Evolutionary conservation across 1,140 invertebrate species (phyloP).

Genomic region (Druon quercuslanigerum): DNA sequence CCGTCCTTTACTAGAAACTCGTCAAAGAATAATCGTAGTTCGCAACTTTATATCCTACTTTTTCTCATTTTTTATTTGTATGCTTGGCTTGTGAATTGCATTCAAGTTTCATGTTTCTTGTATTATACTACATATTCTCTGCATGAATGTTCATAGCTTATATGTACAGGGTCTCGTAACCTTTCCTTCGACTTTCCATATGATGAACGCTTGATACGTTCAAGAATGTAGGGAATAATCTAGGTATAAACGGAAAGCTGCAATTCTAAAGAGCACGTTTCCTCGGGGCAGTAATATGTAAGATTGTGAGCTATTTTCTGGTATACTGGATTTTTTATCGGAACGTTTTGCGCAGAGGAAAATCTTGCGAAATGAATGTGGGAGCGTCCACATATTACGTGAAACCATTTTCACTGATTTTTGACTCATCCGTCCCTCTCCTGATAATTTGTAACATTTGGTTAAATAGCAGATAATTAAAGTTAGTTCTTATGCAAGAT

Average conservation of each 20-base stretch:
- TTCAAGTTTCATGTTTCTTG: constrained; percentile 27
- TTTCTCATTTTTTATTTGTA: constrained; percentile 6
- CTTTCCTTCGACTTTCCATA: constrained; percentile 4
- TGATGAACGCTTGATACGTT: constrained; percentile 16
- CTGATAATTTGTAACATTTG: too few species aligned
- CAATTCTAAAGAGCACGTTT: not conserved
- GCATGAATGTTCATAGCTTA: constrained; percentile 16
- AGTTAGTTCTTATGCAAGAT: too few species aligned
- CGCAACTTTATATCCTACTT: too few species aligned
- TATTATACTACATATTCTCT: constrained; percentile 12
- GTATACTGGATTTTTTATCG: too few species aligned
- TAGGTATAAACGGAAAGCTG: not conserved
- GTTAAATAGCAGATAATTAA: too few species aligned
- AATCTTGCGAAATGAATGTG: too few species aligned
- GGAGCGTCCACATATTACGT: too few species aligned
- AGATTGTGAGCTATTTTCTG: too few species aligned
- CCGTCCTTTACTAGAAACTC: constrained; percentile 9
- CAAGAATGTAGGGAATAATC: constrained; percentile 2
- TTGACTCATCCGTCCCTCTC: too few species aligned
- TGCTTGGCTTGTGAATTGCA: not conserved
- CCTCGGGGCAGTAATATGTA: not conserved
- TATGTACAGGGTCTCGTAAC: not conserved
- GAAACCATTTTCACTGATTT: too few species aligned
- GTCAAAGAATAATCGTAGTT: too few species aligned
- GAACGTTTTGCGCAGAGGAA: too few species aligned